Percentiles rank a stretch among this genome's conserved stretches.
Evolutionary conservation across 2,888 invertebrate species (phyloP).

Genomic region (Mayetiola destructor): DNA sequence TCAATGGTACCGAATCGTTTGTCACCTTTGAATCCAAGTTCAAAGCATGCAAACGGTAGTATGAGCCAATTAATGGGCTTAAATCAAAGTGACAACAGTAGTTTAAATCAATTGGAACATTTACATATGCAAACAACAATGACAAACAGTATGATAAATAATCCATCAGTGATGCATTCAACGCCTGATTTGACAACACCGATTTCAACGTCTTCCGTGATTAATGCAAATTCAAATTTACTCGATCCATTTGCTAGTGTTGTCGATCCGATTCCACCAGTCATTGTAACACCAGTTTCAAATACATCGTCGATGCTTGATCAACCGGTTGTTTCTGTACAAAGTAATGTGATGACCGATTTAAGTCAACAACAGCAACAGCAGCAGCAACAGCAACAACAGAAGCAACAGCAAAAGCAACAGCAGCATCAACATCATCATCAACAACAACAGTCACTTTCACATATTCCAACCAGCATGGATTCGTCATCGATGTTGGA

Average conservation of each 20-base stretch:
- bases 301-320: not conserved
- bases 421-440: conserved; percentile 25
- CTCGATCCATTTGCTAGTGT: conserved; percentile 21
- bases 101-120: not conserved
- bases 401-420: conserved; percentile 22
- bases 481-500: not conserved
- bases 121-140: conserved; percentile 4
- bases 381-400: not conserved
- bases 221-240: conserved; percentile 19
- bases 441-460: not conserved
- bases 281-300: conserved; percentile 12
- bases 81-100: not conserved
- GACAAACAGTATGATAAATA: too few relatives aligned
- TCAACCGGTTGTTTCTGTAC: not conserved
- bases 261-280: conserved; percentile 18
- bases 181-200: too few relatives aligned
- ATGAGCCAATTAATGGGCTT: conserved; percentile 1
- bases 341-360: conserved; percentile 25
- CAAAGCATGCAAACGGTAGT: too few relatives aligned
- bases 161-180: too few relatives aligned
- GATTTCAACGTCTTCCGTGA: conserved; percentile 12
- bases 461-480: not conserved
- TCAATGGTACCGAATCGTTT: not conserved
- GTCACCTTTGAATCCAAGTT: too few relatives aligned
- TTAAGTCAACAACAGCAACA: conserved; percentile 24